Evolutionary conservation across 2,797 vertebrate species (phyloP).

Genomic region (Dicrostonyx torquatus): DNA sequence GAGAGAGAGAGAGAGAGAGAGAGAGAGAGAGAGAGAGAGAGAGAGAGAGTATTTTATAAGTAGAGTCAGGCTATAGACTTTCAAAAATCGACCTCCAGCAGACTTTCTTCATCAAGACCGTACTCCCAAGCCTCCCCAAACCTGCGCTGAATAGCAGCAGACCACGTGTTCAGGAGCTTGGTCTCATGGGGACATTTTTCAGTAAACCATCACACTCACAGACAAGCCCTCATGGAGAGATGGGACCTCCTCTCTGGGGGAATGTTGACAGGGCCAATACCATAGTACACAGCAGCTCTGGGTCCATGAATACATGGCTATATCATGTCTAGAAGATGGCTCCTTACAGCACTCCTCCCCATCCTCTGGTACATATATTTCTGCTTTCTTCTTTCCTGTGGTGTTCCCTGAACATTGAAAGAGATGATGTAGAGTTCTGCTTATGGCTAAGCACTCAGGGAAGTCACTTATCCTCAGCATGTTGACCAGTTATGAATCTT

Average conservation of each 20-base stretch:
- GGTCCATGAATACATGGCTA: neutral
- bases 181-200: neutral
- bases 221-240: neutral
- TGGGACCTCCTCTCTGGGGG: neutral
- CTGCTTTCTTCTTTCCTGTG: neutral
- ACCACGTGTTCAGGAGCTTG: neutral
- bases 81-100: no score
- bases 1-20: neutral
- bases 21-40: neutral
- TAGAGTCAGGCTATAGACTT: neutral
- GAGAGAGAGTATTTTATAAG: neutral
- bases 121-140: neutral
- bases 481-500: neutral
- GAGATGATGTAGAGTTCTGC: no score
- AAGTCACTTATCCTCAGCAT: neutral
- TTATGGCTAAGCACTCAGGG: neutral
- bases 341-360: neutral
- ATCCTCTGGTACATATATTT: neutral
- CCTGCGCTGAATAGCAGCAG: neutral
- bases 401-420: neutral
- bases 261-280: neutral
- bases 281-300: neutral
- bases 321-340: neutral
- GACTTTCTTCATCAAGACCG: neutral
- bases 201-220: neutral